A percentile compares a stretch with the other conserved stretches of the same genome.
phyloP scores from a whole-genome alignment of 2,888 invertebrate species.

The Molanna angustata region DNA sequence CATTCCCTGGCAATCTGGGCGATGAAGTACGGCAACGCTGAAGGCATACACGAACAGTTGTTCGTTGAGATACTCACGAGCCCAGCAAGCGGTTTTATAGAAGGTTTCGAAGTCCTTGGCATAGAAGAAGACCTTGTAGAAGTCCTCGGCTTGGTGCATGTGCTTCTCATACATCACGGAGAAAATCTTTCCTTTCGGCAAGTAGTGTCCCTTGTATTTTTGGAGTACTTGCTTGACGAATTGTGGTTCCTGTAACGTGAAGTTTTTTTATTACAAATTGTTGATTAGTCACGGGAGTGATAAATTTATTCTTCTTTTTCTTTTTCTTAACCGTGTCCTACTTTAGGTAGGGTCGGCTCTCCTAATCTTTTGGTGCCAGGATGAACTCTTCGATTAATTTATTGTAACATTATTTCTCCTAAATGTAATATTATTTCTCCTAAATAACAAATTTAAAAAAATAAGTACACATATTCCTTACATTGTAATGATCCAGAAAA shows the following conservation, averaged over 20 bases:
- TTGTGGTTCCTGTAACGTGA: constrained; percentile 56
- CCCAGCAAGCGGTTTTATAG: constrained; percentile 65
- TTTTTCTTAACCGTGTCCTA: too few relatives aligned
- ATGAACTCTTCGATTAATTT: too few relatives aligned
- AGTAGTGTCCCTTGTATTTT: constrained; percentile 51
- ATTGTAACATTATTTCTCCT: too few relatives aligned
- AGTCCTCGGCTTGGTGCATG: constrained; percentile 58
- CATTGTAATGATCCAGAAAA: constrained; percentile 6
- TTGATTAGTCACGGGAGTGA: too few relatives aligned
- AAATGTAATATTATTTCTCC: too few relatives aligned
- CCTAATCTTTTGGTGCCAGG: too few relatives aligned
- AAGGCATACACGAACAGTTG: constrained; percentile 66
- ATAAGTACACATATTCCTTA: constrained; percentile 41
- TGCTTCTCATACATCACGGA: constrained; percentile 55
- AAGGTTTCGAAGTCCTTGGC: constrained; percentile 71
- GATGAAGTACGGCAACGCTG: constrained; percentile 61
- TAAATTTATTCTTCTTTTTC: too few relatives aligned
- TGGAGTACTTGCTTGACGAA: constrained; percentile 55
- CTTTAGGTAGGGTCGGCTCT: too few relatives aligned
- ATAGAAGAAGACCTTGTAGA: constrained; percentile 66
- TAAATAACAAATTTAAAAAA: too few relatives aligned
- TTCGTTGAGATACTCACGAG: constrained; percentile 67
- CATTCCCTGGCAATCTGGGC: constrained; percentile 61
- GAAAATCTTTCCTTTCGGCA: constrained; percentile 61
- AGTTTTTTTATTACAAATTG: too few relatives aligned